Conservation (phyloP, 2,888 invertebrate genomes). For the Incurvaria masculella region DNA sequence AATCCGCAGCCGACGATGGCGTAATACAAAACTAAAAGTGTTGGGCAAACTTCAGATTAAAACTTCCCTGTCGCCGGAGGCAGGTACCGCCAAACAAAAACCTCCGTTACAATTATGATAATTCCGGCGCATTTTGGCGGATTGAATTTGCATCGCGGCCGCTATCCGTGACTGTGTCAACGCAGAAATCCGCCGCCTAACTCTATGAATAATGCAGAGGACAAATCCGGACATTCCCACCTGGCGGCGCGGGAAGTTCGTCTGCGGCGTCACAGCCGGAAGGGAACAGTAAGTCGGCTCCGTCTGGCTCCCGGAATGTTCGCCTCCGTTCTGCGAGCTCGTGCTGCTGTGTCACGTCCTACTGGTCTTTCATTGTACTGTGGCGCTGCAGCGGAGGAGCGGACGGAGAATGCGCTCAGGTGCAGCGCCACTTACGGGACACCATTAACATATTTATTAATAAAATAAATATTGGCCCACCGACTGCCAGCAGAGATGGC, state of each 20-base stretch:
- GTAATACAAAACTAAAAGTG: conserved; percentile 54
- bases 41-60: conserved; percentile 53
- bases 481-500: conserved; percentile 16
- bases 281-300: not conserved
- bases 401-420: conserved; percentile 47
- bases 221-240: not conserved
- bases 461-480: conserved; percentile 47
- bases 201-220: not conserved
- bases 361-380: too few species aligned
- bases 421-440: conserved; percentile 42
- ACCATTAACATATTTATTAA: conserved; percentile 56
- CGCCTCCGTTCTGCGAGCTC: not conserved
- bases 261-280: too few species aligned
- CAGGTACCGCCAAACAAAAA: conserved; percentile 54
- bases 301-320: not conserved
- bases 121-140: conserved; percentile 49
- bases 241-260: not conserved
- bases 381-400: too few species aligned
- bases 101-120: conserved; percentile 55
- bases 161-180: conserved; percentile 53
- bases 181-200: conserved; percentile 24
- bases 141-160: conserved; percentile 50
- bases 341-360: too few species aligned
- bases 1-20: conserved; percentile 48
- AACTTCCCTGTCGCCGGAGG: conserved; percentile 28